Evolutionary conservation across 37 sponge, comb jelly and placozoan genomes (phyloP).

Genomic region (Bolinopsis microptera): DNA sequence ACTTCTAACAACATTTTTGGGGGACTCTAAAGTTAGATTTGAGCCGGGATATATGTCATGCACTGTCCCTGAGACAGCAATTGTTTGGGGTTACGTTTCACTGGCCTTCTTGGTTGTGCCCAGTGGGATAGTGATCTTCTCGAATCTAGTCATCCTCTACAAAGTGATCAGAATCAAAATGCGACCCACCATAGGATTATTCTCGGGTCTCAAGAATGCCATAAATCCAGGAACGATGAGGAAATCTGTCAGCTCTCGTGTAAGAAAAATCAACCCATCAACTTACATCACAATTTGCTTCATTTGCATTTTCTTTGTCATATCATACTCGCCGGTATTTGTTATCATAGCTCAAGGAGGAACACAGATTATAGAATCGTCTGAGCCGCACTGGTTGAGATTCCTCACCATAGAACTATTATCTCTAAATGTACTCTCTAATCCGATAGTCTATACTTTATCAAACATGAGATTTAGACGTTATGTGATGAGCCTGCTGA

Average conservation of each 20-base stretch:
- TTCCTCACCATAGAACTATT: not conserved
- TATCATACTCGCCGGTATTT: constrained; percentile 34
- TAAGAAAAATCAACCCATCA: constrained; percentile 31
- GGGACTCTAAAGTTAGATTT: not conserved
- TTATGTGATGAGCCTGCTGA: not conserved
- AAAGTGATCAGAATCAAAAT: constrained; percentile 18
- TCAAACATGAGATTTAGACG: constrained; percentile 4
- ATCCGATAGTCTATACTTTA: constrained; percentile 28
- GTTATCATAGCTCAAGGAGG: not conserved
- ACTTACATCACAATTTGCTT: constrained; percentile 11
- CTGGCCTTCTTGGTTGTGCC: constrained; percentile 3
- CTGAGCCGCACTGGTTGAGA: not conserved
- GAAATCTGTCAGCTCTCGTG: not conserved
- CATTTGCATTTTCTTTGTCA: not conserved
- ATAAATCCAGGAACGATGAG: constrained; percentile 33
- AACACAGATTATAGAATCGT: not conserved
- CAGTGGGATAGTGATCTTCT: not conserved
- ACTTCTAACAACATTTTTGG: not conserved
- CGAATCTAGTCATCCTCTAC: constrained; percentile 10
- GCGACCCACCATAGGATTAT: not conserved
- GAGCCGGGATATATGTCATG: not conserved
- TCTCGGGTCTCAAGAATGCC: constrained; percentile 17
- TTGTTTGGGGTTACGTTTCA: not conserved
- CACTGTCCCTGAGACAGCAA: not conserved
- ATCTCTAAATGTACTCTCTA: constrained; percentile 30